Evolutionary conservation across 1,140 invertebrate species (phyloP).

Genomic region (Leptinotarsa texana): DNA sequence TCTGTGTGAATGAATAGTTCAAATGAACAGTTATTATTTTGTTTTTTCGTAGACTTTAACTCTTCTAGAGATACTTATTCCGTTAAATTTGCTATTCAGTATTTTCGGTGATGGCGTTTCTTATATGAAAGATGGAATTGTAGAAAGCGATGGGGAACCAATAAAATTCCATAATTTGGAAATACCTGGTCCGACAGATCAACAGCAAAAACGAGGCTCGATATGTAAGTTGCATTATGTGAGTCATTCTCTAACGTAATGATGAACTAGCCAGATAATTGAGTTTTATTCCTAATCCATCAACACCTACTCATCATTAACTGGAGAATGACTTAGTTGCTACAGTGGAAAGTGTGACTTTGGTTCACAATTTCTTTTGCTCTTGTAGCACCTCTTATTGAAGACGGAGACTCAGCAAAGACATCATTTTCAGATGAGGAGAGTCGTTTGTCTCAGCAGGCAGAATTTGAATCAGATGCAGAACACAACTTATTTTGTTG

Average conservation of each 20-base stretch:
- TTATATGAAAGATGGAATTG: slow-evolving; percentile 64
- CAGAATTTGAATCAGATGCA: slow-evolving; percentile 66
- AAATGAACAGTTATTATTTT: not conserved
- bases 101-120: slow-evolving; percentile 86
- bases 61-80: slow-evolving; percentile 86
- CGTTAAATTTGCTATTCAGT: slow-evolving; percentile 80
- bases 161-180: slow-evolving; percentile 52
- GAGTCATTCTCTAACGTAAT: not conserved
- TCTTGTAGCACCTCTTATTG: slow-evolving; percentile 64
- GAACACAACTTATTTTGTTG: slow-evolving; percentile 88
- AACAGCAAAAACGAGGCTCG: slow-evolving; percentile 56
- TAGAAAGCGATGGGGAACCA: slow-evolving; percentile 57
- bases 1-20: slow-evolving; percentile 48
- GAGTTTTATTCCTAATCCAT: too few relatives aligned
- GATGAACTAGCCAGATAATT: not conserved
- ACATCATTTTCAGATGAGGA: slow-evolving; percentile 76
- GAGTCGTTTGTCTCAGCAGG: slow-evolving; percentile 62
- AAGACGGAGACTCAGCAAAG: slow-evolving; percentile 68
- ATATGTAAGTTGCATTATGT: slow-evolving; percentile 59
- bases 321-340: slow-evolving; percentile 16
- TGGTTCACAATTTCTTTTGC: slow-evolving; percentile 5
- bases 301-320: too few relatives aligned
- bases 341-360: slow-evolving; percentile 21
- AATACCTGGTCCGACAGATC: slow-evolving; percentile 42
- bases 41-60: slow-evolving; percentile 68